A percentile compares a stretch with the other conserved stretches of the same genome.
Conservation (phyloP, 2,113 vertebrate genomes). For the Parus major region DNA sequence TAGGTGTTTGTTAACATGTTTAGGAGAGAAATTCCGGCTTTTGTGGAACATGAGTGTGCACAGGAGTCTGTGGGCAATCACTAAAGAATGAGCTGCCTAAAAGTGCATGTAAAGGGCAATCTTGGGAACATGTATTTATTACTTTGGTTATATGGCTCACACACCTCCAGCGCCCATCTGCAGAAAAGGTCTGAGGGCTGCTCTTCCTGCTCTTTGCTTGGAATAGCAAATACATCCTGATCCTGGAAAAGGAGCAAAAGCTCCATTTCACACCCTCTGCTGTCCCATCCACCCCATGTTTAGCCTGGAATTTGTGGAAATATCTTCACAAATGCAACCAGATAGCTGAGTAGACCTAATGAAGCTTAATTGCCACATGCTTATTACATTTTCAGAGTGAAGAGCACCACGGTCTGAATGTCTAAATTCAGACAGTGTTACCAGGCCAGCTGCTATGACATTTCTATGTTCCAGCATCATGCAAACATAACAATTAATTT, state of each 20-base stretch:
- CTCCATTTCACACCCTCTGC: background rate
- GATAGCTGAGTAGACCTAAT: conserved; percentile 27
- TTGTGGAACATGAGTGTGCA: background rate
- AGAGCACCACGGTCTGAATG: conserved; percentile 9
- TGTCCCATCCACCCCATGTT: background rate
- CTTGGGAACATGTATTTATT: background rate
- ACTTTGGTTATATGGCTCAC: background rate
- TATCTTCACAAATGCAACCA: background rate
- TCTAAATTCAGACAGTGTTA: conserved; percentile 42
- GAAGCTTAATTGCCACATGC: conserved; percentile 26
- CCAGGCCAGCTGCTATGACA: conserved; percentile 6
- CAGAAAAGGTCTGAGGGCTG: background rate
- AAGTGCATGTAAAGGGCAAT: background rate
- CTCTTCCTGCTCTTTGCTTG: background rate
- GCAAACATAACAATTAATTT: conserved; percentile 7
- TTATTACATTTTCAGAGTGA: conserved; percentile 25
- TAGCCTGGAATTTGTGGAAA: conserved; percentile 12
- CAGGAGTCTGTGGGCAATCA: background rate
- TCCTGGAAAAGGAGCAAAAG: background rate
- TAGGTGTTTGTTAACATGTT: background rate
- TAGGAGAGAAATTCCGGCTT: background rate
- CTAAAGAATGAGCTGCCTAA: background rate
- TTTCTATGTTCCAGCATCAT: conserved; percentile 18
- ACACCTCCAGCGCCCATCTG: background rate
- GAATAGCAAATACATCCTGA: background rate